A percentile compares a stretch with the other conserved stretches of the same genome.
These are phyloP conservation scores for Siphlonurus alternatus DNA, from an alignment of 2,888 invertebrate genomes.

Conservation along the genomic window DNA sequence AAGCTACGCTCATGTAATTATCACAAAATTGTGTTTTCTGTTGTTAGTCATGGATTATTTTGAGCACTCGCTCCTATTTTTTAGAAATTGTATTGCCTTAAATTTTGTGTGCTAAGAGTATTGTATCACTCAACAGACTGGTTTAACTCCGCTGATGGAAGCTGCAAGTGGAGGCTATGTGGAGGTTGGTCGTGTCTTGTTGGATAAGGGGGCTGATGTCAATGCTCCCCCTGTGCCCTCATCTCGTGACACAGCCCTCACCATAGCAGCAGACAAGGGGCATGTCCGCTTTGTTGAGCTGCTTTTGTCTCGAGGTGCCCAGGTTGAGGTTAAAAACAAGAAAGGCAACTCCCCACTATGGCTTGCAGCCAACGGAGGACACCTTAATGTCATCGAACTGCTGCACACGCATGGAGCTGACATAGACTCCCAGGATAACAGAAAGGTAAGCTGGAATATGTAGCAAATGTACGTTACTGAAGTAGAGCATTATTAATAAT, in stretches of 20 bases:
- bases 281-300: constrained; percentile 86
- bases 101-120: neutral
- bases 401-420: constrained; percentile 80
- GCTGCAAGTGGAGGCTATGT: constrained; percentile 99
- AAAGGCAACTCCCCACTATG: constrained; percentile 97
- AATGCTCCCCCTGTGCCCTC: constrained; percentile 98
- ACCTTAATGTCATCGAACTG: constrained; percentile 90
- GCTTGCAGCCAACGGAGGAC: constrained; percentile 96
- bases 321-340: constrained; percentile 96
- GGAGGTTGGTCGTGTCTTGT: constrained; percentile 87
- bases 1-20: constrained; percentile 2
- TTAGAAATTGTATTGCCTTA: constrained; percentile 3
- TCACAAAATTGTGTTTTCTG: neutral
- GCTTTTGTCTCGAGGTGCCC: constrained; percentile 61
- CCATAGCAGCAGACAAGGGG: constrained; percentile 99
- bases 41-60: neutral
- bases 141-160: constrained; percentile 97
- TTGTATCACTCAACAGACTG: constrained; percentile 43
- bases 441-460: constrained; percentile 41
- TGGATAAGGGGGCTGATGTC: constrained; percentile 95
- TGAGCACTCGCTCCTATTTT: neutral
- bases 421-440: constrained; percentile 96
- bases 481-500: too few species aligned
- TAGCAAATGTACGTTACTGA: neutral
- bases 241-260: constrained; percentile 93